Evolutionary conservation across 2,888 invertebrate species (phyloP).

Genomic region (Diplazon laetatorius): DNA sequence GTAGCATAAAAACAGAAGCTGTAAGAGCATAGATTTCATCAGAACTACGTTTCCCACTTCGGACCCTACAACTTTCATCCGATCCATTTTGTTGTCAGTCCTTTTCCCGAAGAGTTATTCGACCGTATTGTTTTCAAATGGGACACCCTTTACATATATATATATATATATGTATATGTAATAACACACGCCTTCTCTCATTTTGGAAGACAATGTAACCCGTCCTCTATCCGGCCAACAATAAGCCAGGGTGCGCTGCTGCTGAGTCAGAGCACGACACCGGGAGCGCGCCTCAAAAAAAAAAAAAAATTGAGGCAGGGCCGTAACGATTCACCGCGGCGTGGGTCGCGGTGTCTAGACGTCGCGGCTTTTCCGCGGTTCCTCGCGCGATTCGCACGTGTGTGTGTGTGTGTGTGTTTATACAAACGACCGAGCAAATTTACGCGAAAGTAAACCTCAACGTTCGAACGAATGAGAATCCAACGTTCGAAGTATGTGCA

Average conservation of each 20-base stretch:
- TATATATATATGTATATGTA: no score
- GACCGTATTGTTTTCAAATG: no score
- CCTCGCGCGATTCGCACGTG: conserved; percentile 9
- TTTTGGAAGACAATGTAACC: conserved; percentile 68
- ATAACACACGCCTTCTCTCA: conserved; percentile 59
- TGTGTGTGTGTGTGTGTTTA: neutral
- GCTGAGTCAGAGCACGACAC: conserved; percentile 59
- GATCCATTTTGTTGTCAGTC: no score
- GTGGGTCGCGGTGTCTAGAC: conserved; percentile 61
- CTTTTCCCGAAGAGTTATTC: no score
- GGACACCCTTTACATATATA: no score
- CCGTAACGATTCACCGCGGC: conserved; percentile 42
- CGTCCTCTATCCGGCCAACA: neutral
- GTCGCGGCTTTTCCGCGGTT: conserved; percentile 46
- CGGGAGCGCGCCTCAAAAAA: conserved; percentile 37
- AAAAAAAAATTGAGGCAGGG: conserved; percentile 39
- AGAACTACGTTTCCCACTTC: no score
- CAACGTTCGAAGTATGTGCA: neutral
- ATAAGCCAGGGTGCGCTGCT: conserved; percentile 28
- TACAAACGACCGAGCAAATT: conserved; percentile 26
- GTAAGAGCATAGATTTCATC: no score
- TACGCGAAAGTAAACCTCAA: conserved; percentile 21
- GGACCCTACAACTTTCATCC: no score
- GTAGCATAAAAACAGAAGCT: no score
- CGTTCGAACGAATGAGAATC: conserved; percentile 1